Evolutionary conservation across 2,888 invertebrate genomes (phyloP).

Genomic region (Pseudeuparius sepicola): DNA sequence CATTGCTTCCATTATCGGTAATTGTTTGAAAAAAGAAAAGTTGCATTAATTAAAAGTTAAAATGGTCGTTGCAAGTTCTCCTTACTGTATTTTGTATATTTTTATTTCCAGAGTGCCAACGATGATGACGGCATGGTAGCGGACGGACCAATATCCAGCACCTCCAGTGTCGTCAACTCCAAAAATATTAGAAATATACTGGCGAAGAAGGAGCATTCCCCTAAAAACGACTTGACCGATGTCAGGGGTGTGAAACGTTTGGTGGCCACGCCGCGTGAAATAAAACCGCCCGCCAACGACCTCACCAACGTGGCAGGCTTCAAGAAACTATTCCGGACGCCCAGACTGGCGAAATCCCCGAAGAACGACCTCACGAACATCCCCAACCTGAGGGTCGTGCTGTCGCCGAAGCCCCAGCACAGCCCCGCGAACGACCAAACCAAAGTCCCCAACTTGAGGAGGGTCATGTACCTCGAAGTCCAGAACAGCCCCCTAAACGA

Average conservation of each 20-base stretch:
- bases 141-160: too few species aligned
- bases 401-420: slow-evolving; percentile 19
- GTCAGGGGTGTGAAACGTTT: slow-evolving; percentile 26
- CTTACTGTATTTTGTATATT: too few species aligned
- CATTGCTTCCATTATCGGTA: too few species aligned
- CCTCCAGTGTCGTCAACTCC: too few species aligned
- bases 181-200: too few species aligned
- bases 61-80: too few species aligned
- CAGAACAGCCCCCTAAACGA: slow-evolving; percentile 22
- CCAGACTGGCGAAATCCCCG: slow-evolving; percentile 22
- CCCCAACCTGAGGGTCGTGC: slow-evolving; percentile 15
- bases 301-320: slow-evolving; percentile 22
- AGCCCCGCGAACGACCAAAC: slow-evolving; percentile 23
- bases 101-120: too few species aligned
- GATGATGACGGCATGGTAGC: too few species aligned
- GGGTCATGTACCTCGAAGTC: slow-evolving; percentile 24
- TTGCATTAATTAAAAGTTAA: too few species aligned
- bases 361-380: slow-evolving; percentile 21
- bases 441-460: slow-evolving; percentile 23
- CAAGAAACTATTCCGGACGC: slow-evolving; percentile 25
- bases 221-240: slow-evolving; percentile 24
- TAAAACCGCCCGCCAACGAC: slow-evolving; percentile 25
- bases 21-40: too few species aligned
- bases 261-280: slow-evolving; percentile 23
- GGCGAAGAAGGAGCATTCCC: slow-evolving; percentile 22